Base-by-base conservation (phyloP, 1,140 invertebrate genomes). In the Heliconius melpomene region DNA sequence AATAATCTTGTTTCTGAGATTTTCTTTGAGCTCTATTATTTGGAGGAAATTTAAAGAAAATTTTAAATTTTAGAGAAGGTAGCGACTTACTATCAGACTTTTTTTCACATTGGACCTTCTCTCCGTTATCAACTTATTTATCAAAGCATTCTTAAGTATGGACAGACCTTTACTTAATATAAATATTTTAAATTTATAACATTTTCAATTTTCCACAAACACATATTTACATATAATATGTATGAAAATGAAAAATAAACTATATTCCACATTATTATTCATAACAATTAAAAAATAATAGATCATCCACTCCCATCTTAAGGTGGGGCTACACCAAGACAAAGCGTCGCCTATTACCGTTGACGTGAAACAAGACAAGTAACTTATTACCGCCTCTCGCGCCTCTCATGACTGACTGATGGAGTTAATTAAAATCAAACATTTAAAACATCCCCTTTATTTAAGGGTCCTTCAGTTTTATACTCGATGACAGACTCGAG, bases 361-460 rank as follows among this genome's bases (percentile, higher is more conserved):
- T 87, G 88, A 92, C 89, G 85, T 75, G 80, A 81, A 83, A 90
- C 91, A 90, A 74, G 88, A 89, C 85, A 79, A 66, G 74, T 80
- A 76, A 85, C 84, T 72, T 77, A 77, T 77, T 72, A 77, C 75
- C 23, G 16, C 40, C 50, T 18, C 50, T 75, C 29, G 26, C 32
- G 2, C 20, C 23, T 18, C 50, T 75, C 29, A 13, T 18, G 1
- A 8, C 23, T 77, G 76, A 77, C 66, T 86, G 83, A 85, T 82
- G 72, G 46, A 84, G 87, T 90, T 92, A 92, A 92, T 92, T 92
- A 92, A 91, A 90, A 90, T 89, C 91, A 92, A 92, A 92, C 91
- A 92, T 86, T 87, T 88, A 84, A 82, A 83, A 84, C 74, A 82
- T 74, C 88, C 85, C 80, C 79, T 77, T 74, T 70, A 73, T 78